Conservation (phyloP, 2,888 invertebrate species). For the Galerucella calmariensis region DNA sequence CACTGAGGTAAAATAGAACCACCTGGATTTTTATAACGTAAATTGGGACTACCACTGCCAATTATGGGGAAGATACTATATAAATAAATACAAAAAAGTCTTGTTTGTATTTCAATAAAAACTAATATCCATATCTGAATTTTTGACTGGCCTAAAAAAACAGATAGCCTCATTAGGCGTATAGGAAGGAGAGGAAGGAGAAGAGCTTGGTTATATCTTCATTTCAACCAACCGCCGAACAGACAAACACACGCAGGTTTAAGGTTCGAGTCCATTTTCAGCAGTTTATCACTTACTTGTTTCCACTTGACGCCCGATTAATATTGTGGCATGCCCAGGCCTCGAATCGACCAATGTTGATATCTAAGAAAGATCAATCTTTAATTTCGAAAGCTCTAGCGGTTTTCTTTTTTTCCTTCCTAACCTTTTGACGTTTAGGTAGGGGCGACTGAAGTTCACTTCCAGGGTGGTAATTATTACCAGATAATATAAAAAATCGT, state of each 20-base stretch:
- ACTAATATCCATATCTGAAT: neutral
- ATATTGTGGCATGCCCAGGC: conserved; percentile 65
- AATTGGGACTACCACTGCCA: no score
- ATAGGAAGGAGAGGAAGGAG: conserved; percentile 40
- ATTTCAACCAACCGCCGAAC: conserved; percentile 54
- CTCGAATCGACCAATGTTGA: conserved; percentile 59
- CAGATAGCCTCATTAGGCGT: conserved; percentile 42
- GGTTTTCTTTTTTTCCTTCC: conserved; percentile 34
- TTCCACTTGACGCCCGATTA: conserved; percentile 65
- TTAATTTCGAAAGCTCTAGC: conserved; percentile 48
- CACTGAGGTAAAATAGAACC: no score
- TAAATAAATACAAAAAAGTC: no score
- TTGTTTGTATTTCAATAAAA: no score
- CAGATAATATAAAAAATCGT: neutral
- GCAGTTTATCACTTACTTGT: conserved; percentile 66
- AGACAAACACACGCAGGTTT: conserved; percentile 62
- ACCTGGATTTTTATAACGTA: no score
- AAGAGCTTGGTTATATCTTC: conserved; percentile 61
- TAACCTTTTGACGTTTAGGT: conserved; percentile 25
- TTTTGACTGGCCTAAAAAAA: conserved; percentile 27
- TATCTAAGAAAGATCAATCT: conserved; percentile 58
- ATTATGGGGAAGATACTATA: no score
- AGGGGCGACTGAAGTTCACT: conserved; percentile 28
- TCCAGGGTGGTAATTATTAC: neutral
- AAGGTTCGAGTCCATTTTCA: conserved; percentile 64